phyloP scores from a whole-genome alignment of 2,888 invertebrate species.

The Microctonus brassicae region DNA sequence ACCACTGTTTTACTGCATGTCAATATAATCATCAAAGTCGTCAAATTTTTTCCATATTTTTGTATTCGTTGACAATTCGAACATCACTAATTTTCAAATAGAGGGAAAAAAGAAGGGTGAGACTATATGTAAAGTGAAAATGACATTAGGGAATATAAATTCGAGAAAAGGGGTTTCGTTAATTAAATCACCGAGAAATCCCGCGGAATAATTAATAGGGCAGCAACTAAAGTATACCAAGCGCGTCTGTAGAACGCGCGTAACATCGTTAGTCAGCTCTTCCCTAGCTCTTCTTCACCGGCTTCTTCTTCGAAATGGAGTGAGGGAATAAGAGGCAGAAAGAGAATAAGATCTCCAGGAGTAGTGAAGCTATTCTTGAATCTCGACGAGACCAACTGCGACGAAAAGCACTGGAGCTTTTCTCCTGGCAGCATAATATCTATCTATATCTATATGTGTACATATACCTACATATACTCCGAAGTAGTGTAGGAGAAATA shows the following conservation, averaged over 20 bases:
- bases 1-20: no score
- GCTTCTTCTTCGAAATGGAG: not conserved
- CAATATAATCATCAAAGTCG: no score
- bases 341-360: not conserved
- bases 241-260: conserved; percentile 60
- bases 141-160: conserved; percentile 32
- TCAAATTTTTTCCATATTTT: not conserved
- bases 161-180: conserved; percentile 54
- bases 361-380: not conserved
- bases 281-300: conserved; percentile 49
- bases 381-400: conserved; percentile 34
- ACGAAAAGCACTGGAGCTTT: conserved; percentile 23
- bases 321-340: conserved; percentile 10
- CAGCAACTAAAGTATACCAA: conserved; percentile 60
- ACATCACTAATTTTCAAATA: conserved; percentile 7
- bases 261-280: conserved; percentile 56
- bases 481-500: not conserved
- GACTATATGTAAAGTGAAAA: conserved; percentile 1
- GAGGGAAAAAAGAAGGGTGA: conserved; percentile 30
- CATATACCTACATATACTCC: not conserved
- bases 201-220: conserved; percentile 66
- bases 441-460: no score
- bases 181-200: conserved; percentile 65
- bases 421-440: not conserved
- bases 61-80: not conserved